Evolutionary conservation across 2,888 invertebrate genomes (phyloP), one percentile per base, ranked within the genome.

Genomic region (Cryptus viduatorius): DNA sequence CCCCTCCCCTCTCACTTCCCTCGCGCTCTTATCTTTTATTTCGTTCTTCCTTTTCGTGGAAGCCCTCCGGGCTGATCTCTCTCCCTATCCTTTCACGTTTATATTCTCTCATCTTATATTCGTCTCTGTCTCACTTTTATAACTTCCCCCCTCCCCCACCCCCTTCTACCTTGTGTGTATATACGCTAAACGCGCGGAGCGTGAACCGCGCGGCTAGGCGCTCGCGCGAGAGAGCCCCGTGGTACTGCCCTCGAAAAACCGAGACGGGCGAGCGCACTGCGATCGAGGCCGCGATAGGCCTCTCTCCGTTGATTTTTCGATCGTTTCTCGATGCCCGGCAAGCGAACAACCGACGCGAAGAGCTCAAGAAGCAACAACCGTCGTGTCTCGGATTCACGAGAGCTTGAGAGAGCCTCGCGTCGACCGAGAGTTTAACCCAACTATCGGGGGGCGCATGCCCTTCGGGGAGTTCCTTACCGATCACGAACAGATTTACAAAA

Each of bases 41-140:
- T 85, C 79, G 80, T 87, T 86, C 82, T 83, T 85, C 53, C 82
- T 82, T 86, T 86, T 82, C 83, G 82, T 86, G 86, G 83, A 85
- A 86, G 86, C 84, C 85, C 85, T 73, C 56, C 64, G 85, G 85
- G 37, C 75, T 67, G 80, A 80, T 80, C 72, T 37, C 77, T 78
- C 77, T 76, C 61, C 68, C 78, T 83, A 72, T 67, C 69, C 82
- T 77, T 82, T 81, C 46, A 16, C 82, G 56, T 76, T 82, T 59
- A 50, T 65, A 46, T 72, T 71, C 65, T 67, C 83, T 65, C 75
- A 37, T 82, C 80, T 73, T 79, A 75, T 71, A 56, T 79, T 65
- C 80, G 80, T 78, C 83, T 86, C 73, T 84, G 84, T 86, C 86
- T 82, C 79, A 61, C 83, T 76, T 77, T 48, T 48, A n/a, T 48